Conservation (phyloP, 2,113 vertebrate genomes). For the Thunnus maccoyii region DNA sequence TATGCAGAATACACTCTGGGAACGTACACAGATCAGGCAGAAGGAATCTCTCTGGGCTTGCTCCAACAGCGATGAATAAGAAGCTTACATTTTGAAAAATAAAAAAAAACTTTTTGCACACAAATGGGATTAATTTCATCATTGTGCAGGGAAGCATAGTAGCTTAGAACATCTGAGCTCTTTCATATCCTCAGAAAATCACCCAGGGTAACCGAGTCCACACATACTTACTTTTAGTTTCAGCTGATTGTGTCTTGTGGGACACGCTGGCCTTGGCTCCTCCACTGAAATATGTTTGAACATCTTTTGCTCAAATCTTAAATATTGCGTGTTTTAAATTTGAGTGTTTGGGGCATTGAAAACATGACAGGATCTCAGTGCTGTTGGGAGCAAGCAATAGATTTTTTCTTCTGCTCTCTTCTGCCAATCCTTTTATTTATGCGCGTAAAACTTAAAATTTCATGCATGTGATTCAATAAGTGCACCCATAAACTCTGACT, state of each 20-base stretch:
- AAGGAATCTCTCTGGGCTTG: slow-evolving; percentile 2
- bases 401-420: no score
- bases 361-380: neutral
- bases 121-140: slow-evolving; percentile 67
- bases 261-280: neutral
- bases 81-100: slow-evolving; percentile 40
- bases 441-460: neutral
- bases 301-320: neutral
- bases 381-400: neutral
- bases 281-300: neutral
- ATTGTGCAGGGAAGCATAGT: neutral
- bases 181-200: slow-evolving; percentile 14
- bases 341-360: neutral
- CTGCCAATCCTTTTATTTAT: no score
- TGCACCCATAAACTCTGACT: no score
- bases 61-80: slow-evolving; percentile 22
- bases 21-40: neutral
- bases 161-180: slow-evolving; percentile 12
- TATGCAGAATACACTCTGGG: neutral
- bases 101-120: slow-evolving; percentile 35
- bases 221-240: neutral
- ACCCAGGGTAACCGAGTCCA: neutral
- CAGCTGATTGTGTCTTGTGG: neutral
- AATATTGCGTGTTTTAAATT: neutral
- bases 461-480: neutral